Percentiles rank a stretch among this genome's conserved stretches.
Conservation (phyloP, 2,113 vertebrate species). For the Oncorhynchus clarkii region DNA sequence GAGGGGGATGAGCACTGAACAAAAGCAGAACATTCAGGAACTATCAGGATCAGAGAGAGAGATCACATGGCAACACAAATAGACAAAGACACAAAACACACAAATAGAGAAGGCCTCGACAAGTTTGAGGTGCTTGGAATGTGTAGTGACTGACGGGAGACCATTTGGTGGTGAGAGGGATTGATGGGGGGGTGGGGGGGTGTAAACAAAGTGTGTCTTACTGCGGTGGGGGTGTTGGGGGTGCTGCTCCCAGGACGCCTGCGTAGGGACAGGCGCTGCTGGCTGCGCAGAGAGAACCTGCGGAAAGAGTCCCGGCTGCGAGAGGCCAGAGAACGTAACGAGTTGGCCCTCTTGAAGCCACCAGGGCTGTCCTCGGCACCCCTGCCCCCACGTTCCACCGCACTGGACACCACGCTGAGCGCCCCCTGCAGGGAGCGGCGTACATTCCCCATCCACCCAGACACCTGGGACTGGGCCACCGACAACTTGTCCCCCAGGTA, state of each 20-base stretch:
- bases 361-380: conserved; percentile 60
- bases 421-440: conserved; percentile 91
- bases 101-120: conserved; percentile 42
- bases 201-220: conserved; percentile 71
- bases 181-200: not conserved
- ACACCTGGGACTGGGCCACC: conserved; percentile 89
- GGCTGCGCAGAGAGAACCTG: conserved; percentile 90
- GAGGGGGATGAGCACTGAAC: not conserved
- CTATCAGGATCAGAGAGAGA: not conserved
- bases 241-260: conserved; percentile 84
- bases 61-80: not conserved
- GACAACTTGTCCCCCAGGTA: conserved; percentile 92
- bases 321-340: conserved; percentile 88
- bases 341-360: conserved; percentile 87
- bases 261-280: conserved; percentile 87
- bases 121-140: conserved; percentile 29
- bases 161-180: not conserved
- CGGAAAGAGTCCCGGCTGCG: conserved; percentile 93
- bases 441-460: conserved; percentile 90
- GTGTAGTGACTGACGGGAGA: conserved; percentile 32
- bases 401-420: conserved; percentile 77
- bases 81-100: not conserved
- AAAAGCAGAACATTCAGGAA: not conserved
- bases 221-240: conserved; percentile 80
- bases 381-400: conserved; percentile 70